These are phyloP conservation scores for Phrynocephalus vlangalii DNA, from an alignment of 2,797 vertebrate genomes.

Conservation along the genomic window DNA sequence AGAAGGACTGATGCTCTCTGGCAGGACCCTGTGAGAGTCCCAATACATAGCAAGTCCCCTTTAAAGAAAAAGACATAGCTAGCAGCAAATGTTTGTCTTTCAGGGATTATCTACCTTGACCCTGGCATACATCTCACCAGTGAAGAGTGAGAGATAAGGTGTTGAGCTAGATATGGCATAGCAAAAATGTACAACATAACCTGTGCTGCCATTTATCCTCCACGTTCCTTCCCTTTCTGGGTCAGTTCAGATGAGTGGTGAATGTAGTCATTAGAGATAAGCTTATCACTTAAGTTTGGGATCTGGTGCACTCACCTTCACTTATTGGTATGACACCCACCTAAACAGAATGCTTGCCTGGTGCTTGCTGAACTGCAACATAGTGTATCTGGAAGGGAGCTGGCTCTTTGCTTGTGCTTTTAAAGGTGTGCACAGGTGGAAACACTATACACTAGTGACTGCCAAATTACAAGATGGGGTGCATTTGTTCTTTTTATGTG, in stretches of 20 bases:
- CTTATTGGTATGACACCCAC: background rate
- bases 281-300: background rate
- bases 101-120: background rate
- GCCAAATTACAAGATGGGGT: background rate
- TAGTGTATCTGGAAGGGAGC: background rate
- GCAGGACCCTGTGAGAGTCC: background rate
- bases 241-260: background rate
- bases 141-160: background rate
- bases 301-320: conserved; percentile 1
- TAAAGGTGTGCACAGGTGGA: background rate
- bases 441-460: background rate
- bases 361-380: background rate
- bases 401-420: background rate
- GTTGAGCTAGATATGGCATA: background rate
- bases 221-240: conserved; percentile 1
- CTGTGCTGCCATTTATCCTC: background rate
- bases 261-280: conserved; percentile 9
- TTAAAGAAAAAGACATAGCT: background rate
- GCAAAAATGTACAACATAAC: background rate
- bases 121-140: background rate
- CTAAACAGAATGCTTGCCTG: background rate
- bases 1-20: background rate
- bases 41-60: background rate
- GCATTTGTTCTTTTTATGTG: no score
- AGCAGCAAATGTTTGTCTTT: background rate